A percentile compares a stretch with the other conserved stretches of the same genome.
These are phyloP conservation scores for Acronicta aceris DNA, from an alignment of 2,888 invertebrate species.

Conservation along the genomic window DNA sequence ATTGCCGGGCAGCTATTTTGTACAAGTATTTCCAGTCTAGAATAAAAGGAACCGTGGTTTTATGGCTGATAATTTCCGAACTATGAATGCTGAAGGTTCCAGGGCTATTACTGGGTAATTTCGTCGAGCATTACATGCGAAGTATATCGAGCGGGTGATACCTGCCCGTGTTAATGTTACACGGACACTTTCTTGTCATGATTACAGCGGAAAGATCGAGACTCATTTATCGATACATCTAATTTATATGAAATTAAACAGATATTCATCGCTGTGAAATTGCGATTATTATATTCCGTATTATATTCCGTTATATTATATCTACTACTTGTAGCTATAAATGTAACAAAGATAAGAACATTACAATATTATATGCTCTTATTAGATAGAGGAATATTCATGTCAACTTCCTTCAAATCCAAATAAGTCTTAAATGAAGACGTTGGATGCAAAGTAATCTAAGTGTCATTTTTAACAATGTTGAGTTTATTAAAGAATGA, in stretches of 20 bases:
- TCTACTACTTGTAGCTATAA: slow-evolving; percentile 31
- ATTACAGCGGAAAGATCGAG: slow-evolving; percentile 68
- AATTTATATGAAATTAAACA: slow-evolving; percentile 60
- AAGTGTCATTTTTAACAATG: no score
- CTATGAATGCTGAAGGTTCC: slow-evolving; percentile 84
- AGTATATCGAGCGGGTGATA: slow-evolving; percentile 79
- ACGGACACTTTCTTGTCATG: slow-evolving; percentile 83
- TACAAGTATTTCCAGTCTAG: slow-evolving; percentile 76
- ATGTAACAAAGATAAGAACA: slow-evolving; percentile 42
- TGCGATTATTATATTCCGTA: slow-evolving; percentile 45
- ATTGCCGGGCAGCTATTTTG: slow-evolving; percentile 68
- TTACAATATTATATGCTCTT: slow-evolving; percentile 25
- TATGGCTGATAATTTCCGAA: slow-evolving; percentile 88
- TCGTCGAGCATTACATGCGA: slow-evolving; percentile 78
- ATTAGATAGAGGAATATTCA: no score
- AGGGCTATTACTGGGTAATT: slow-evolving; percentile 86
- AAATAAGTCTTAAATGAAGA: no score
- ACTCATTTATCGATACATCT: slow-evolving; percentile 60
- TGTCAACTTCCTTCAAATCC: no score
- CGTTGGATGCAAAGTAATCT: no score
- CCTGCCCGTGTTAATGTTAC: slow-evolving; percentile 77
- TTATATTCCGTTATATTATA: slow-evolving; percentile 34
- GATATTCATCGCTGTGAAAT: slow-evolving; percentile 49
- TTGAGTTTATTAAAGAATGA: no score
- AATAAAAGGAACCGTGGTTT: slow-evolving; percentile 82